Evolutionary conservation across 2,113 vertebrate genomes (phyloP), one percentile per base, ranked within the genome.

Genomic region (Vulpes vulpes): DNA sequence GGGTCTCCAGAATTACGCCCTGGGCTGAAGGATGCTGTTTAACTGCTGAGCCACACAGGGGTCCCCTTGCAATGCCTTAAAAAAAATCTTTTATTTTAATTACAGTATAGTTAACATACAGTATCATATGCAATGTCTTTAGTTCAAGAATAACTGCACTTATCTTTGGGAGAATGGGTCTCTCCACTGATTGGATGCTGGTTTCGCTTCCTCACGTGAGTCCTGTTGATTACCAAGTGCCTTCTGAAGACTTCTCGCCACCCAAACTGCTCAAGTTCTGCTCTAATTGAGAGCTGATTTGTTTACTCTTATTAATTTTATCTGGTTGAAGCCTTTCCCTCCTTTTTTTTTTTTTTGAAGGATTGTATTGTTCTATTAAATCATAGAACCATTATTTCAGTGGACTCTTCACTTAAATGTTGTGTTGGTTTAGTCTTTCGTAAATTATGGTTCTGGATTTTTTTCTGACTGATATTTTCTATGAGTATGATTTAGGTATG

Each of bases 401-500:
- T 88, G 43, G 12, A 49, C 6, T 71, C 73, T 95, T 92, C 43
- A 88, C 80, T 88, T 82, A 57, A 94, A 64, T 71, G 20, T 51
- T 87, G 23, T 62, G 27, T 20, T 71, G 20, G 2, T 64, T 55
- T 90, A 89, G 38, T 89, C 22, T 97, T 94, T 86, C n/a, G 62
- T 73, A 91, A 96, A 83, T 89, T n/a, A 67, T n/a, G 74, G 51
- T 27, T 64, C 32, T 83, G 32, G 2, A 23, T 51, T 59, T 88
- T 94, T 94, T 74, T 59, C 4, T 62, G 17, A 43, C 51, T 67
- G 17, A 53, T 71, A 91, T 71, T 95, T 87, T 92, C 73, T 93
- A 20, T 80, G 81, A 95, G 35, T 53, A 97, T 32, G 27, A 60
- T 73, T 62, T 85, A 57, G n/a, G 51, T 97, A 55, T 38, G 49